Conservation (phyloP, 2,888 invertebrate species). For the Tholera decimalis region DNA sequence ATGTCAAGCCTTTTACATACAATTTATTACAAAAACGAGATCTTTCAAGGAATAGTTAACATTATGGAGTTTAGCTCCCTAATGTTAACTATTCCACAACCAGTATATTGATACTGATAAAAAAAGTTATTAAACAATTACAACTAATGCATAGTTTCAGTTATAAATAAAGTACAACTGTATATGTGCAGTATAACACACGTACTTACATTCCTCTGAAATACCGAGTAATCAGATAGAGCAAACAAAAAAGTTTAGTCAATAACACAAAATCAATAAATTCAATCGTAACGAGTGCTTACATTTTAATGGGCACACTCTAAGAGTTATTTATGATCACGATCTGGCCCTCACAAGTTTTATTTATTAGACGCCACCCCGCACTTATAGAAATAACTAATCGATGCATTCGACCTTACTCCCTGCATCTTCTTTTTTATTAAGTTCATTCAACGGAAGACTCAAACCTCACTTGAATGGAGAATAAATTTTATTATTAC, state of each 20-base stretch:
- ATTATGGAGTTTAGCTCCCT: too few relatives aligned
- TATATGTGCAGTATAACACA: background rate
- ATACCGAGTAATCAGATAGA: background rate
- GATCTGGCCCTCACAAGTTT: slow-evolving; percentile 77
- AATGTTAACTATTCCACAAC: too few relatives aligned
- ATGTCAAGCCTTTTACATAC: too few relatives aligned
- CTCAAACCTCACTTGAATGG: slow-evolving; percentile 34
- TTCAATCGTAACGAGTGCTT: slow-evolving; percentile 80
- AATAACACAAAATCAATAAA: slow-evolving; percentile 78
- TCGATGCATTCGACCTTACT: slow-evolving; percentile 48
- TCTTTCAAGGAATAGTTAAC: too few relatives aligned
- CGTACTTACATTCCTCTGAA: background rate
- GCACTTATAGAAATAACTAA: slow-evolving; percentile 54
- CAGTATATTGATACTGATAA: too few relatives aligned
- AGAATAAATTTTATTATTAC: slow-evolving; percentile 24
- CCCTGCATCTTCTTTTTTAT: slow-evolving; percentile 52
- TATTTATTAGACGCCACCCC: slow-evolving; percentile 75
- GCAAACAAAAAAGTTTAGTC: slow-evolving; percentile 13
- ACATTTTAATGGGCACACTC: slow-evolving; percentile 83
- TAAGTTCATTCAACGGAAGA: slow-evolving; percentile 52
- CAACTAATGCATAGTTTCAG: too few relatives aligned
- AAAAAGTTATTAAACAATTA: too few relatives aligned
- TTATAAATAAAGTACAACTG: too few relatives aligned
- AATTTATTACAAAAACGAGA: too few relatives aligned
- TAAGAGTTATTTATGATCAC: slow-evolving; percentile 77